Conservation (phyloP, 2,113 vertebrate species). For the Podilymbus podiceps region DNA sequence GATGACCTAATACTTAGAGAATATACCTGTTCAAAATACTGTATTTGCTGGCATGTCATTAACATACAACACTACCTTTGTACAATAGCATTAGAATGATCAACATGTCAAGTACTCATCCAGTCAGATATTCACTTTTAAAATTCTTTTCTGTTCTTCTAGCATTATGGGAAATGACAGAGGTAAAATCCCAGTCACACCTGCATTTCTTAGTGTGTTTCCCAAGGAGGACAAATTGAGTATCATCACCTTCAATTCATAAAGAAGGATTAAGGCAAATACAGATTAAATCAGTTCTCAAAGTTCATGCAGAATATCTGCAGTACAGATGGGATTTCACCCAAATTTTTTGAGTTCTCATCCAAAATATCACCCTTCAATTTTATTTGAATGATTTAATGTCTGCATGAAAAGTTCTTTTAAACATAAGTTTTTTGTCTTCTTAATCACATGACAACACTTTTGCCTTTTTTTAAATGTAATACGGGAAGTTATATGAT, state of each 20-base stretch:
- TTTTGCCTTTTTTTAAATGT: neutral
- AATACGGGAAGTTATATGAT: neutral
- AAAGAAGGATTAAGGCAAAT: neutral
- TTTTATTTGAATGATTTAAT: conserved; percentile 34
- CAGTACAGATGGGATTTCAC: neutral
- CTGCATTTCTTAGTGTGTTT: neutral
- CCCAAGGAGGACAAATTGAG: neutral
- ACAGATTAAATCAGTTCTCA: neutral
- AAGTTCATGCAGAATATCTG: neutral
- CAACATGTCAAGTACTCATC: neutral
- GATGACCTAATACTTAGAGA: neutral
- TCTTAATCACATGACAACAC: neutral
- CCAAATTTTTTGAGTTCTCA: neutral
- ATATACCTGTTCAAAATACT: neutral
- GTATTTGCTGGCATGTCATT: neutral
- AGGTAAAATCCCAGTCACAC: neutral
- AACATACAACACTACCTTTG: neutral
- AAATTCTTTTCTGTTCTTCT: neutral
- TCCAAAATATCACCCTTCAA: neutral
- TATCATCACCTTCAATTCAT: neutral
- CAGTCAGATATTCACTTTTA: neutral
- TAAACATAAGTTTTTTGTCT: neutral
- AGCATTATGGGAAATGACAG: neutral
- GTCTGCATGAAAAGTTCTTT: neutral
- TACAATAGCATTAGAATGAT: neutral